These are phyloP conservation scores for Enteromius argenteus DNA, from an alignment of 2,797 vertebrate genomes.

Conservation along the genomic window DNA sequence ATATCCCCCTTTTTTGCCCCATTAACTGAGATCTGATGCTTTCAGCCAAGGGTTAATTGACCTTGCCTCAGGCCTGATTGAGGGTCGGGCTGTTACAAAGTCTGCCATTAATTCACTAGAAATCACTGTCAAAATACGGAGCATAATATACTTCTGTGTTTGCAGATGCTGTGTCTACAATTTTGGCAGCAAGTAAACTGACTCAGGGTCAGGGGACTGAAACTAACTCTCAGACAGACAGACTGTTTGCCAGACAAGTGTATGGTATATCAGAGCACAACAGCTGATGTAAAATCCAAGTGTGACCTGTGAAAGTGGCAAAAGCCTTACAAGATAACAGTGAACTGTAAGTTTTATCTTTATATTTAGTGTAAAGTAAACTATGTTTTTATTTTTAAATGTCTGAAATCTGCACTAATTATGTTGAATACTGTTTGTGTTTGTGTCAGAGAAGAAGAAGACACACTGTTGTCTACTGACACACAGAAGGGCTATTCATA, in stretches of 20 bases:
- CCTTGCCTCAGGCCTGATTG: constrained; percentile 34
- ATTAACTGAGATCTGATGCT: constrained; percentile 40
- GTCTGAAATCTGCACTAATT: background rate
- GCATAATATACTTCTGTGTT: constrained; percentile 22
- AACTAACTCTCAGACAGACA: constrained; percentile 2
- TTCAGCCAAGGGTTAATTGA: constrained; percentile 40
- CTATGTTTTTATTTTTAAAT: background rate
- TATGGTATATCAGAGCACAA: background rate
- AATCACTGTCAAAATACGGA: constrained; percentile 13
- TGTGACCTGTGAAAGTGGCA: background rate
- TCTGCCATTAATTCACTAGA: constrained; percentile 37
- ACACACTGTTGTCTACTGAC: constrained; percentile 8
- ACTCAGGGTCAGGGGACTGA: constrained; percentile 5
- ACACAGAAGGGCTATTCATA: constrained; percentile 35
- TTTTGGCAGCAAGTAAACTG: constrained; percentile 16
- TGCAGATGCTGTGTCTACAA: constrained; percentile 24
- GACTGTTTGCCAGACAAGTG: constrained; percentile 10
- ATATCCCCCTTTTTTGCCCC: constrained; percentile 4
- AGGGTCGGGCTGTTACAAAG: constrained; percentile 28
- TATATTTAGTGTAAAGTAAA: too few species aligned
- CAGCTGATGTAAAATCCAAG: constrained; percentile 8
- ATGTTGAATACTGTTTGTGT: background rate
- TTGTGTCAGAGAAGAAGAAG: background rate
- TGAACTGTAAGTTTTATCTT: background rate
- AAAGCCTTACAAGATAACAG: background rate